Evolutionary conservation across 2,797 vertebrate species (phyloP).

Genomic region (Danionella dracula): DNA sequence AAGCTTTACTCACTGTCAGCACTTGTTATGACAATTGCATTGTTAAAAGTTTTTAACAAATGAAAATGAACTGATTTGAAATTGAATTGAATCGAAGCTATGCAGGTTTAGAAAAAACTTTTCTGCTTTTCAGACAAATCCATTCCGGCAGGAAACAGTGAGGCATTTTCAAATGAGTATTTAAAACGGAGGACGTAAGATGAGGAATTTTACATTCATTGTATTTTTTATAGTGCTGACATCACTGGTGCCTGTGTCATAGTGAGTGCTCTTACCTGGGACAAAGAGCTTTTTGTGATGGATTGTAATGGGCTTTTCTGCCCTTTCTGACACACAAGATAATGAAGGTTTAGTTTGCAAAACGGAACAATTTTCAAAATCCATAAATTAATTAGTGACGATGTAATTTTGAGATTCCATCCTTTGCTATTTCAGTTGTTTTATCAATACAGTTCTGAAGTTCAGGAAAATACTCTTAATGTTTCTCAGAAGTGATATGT

Average conservation of each 20-base stretch:
- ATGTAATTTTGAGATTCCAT: background rate
- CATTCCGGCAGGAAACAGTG: slow-evolving; percentile 30
- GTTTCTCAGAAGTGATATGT: too few relatives aligned
- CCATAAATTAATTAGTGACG: background rate
- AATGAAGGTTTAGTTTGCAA: background rate
- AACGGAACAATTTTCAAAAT: background rate
- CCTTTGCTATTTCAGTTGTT: background rate
- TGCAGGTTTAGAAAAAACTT: too few relatives aligned
- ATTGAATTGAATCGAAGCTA: too few relatives aligned
- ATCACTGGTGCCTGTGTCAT: background rate
- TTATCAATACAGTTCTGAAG: background rate
- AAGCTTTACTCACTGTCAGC: too few relatives aligned
- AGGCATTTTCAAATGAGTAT: slow-evolving; percentile 37
- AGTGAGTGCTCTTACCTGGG: background rate
- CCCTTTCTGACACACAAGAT: slow-evolving; percentile 1
- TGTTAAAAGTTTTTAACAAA: too few relatives aligned
- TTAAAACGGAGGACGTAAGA: slow-evolving; percentile 32
- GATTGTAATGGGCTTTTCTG: background rate
- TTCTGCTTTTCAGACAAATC: slow-evolving; percentile 41
- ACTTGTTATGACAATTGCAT: too few relatives aligned
- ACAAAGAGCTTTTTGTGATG: slow-evolving; percentile 31
- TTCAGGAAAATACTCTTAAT: background rate
- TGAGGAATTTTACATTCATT: slow-evolving; percentile 31
- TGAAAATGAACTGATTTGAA: too few relatives aligned
- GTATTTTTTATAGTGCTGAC: slow-evolving; percentile 6